Percentiles rank a stretch among this genome's conserved stretches.
Evolutionary conservation across 2,888 invertebrate genomes (phyloP).

Genomic region (Hylaea fasciaria): DNA sequence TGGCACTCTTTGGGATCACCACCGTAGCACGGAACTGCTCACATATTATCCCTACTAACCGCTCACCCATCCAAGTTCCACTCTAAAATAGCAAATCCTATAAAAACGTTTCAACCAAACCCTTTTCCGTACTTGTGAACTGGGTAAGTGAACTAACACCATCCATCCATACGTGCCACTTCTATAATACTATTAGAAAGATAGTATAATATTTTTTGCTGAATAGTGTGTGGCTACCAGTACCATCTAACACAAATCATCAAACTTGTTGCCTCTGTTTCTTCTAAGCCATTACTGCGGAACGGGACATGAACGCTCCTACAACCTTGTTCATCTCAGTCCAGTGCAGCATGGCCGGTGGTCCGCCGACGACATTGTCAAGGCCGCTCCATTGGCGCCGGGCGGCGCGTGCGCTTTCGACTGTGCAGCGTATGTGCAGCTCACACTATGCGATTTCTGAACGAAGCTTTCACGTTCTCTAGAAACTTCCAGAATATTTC

Average conservation of each 20-base stretch:
- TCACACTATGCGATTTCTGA: constrained; percentile 57
- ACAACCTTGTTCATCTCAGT: neutral
- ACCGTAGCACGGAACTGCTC: no score
- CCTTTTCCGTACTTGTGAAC: no score
- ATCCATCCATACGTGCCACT: no score
- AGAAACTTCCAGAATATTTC: neutral
- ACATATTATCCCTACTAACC: no score
- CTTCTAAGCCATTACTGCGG: neutral
- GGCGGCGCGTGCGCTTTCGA: constrained; percentile 48
- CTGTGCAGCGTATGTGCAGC: constrained; percentile 35
- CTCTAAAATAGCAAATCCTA: no score
- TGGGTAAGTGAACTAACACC: no score
- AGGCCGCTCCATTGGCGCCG: constrained; percentile 68
- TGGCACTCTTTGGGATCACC: no score
- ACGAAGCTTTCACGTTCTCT: neutral
- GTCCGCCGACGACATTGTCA: constrained; percentile 72
- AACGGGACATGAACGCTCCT: neutral
- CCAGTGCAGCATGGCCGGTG: constrained; percentile 32
- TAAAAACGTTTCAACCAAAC: no score
- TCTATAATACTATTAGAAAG: no score
- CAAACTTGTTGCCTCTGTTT: neutral
- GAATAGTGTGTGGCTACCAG: no score
- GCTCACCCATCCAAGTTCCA: no score
- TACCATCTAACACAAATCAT: neutral
- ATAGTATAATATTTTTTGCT: no score